Evolutionary conservation across 2,113 vertebrate genomes (phyloP).

Genomic region (Cettia cetti): DNA sequence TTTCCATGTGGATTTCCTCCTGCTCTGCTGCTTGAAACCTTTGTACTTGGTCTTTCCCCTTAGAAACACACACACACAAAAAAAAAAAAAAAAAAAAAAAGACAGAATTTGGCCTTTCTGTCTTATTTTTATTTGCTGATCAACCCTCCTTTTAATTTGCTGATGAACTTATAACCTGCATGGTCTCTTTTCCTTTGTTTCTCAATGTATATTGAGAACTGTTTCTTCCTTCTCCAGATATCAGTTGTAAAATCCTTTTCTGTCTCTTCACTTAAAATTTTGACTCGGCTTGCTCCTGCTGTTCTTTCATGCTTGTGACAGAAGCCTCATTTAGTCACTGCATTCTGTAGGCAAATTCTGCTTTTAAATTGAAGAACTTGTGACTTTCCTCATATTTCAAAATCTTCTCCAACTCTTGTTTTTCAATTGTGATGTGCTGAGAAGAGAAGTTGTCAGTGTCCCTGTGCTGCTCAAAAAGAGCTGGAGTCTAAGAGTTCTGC

Average conservation of each 20-base stretch:
- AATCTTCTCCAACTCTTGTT: neutral
- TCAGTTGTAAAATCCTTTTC: neutral
- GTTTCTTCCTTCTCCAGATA: neutral
- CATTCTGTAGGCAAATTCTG: neutral
- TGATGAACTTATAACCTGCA: neutral
- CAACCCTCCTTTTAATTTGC: neutral
- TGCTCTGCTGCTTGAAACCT: neutral
- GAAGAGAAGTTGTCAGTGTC: neutral
- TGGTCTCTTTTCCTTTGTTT: neutral
- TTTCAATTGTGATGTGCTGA: neutral
- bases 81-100: neutral
- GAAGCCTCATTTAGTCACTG: neutral
- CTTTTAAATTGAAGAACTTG: neutral
- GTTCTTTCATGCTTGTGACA: neutral
- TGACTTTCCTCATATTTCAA: neutral
- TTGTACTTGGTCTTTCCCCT: neutral
- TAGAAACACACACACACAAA: neutral
- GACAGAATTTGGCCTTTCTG: neutral
- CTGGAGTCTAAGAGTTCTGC: neutral
- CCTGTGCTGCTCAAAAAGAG: neutral
- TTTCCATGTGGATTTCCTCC: neutral
- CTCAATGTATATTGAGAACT: neutral
- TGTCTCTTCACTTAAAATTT: neutral
- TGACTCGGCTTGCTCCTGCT: neutral
- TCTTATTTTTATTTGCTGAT: neutral